Conservation (phyloP, 1,140 invertebrate genomes). For the Propsilocerus akamusi region DNA sequence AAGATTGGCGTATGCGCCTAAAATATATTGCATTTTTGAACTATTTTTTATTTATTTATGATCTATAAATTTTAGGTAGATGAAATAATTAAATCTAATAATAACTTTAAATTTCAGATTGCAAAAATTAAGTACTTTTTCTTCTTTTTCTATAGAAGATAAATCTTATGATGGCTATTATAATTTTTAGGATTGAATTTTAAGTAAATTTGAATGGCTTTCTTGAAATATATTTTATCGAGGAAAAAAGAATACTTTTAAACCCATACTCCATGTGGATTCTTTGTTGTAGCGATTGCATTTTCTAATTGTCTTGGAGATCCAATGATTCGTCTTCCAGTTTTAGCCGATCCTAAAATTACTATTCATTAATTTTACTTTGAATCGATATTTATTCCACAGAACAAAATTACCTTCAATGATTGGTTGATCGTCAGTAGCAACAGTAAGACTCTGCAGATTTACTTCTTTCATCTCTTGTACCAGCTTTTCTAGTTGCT, state of each 20-base stretch:
- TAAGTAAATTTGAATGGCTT: neutral
- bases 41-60: too few species aligned
- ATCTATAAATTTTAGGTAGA: too few species aligned
- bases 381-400: constrained; percentile 5
- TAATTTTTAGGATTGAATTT: neutral
- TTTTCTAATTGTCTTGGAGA: constrained; percentile 80
- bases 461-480: constrained; percentile 85
- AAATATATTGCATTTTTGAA: too few species aligned
- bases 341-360: constrained; percentile 52
- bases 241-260: constrained; percentile 26
- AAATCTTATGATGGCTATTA: neutral
- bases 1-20: too few species aligned
- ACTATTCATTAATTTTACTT: constrained; percentile 3
- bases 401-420: constrained; percentile 10
- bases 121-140: neutral
- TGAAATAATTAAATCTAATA: too few species aligned
- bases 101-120: too few species aligned
- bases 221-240: neutral
- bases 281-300: constrained; percentile 83
- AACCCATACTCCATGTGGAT: constrained; percentile 92
- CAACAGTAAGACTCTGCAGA: constrained; percentile 66
- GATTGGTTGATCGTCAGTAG: constrained; percentile 41
- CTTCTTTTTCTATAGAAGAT: neutral
- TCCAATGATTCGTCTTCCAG: constrained; percentile 77
- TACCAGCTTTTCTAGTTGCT: constrained; percentile 66